Percentiles rank a stretch among this genome's conserved stretches.
These are phyloP conservation scores for Philereme vetulata DNA, from an alignment of 2,888 invertebrate genomes.

Conservation along the genomic window DNA sequence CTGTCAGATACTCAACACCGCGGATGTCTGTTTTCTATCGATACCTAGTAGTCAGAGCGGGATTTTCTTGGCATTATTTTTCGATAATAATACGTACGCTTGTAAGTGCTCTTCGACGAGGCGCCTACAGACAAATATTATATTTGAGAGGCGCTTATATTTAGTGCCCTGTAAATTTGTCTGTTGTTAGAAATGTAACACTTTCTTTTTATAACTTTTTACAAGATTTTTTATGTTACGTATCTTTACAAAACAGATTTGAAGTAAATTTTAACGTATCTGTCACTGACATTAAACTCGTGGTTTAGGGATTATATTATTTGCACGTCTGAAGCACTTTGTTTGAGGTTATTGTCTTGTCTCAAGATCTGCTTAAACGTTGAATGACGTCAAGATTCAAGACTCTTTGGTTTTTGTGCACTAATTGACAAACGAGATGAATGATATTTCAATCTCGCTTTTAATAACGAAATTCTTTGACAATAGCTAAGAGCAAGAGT, in stretches of 20 bases:
- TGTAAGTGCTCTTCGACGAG: constrained; percentile 26
- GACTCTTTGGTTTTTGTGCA: too few species aligned
- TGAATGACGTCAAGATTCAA: too few species aligned
- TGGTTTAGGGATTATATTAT: constrained; percentile 19
- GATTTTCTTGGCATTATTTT: constrained; percentile 55
- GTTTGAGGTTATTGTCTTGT: constrained; percentile 44
- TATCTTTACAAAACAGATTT: background rate
- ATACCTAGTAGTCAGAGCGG: constrained; percentile 44
- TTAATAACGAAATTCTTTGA: constrained; percentile 2
- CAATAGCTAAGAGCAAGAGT: constrained; percentile 39
- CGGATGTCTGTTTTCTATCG: constrained; percentile 64
- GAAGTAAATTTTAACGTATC: constrained; percentile 16
- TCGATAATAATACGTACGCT: constrained; percentile 40
- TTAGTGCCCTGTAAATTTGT: constrained; percentile 26
- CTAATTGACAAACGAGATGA: too few species aligned
- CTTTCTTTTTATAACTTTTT: constrained; percentile 1
- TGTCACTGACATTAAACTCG: constrained; percentile 28
- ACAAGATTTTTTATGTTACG: background rate
- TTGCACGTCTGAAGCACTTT: constrained; percentile 20
- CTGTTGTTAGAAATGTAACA: constrained; percentile 2
- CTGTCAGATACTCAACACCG: constrained; percentile 60
- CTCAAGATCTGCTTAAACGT: constrained; percentile 37
- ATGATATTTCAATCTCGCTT: too few species aligned
- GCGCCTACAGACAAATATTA: constrained; percentile 40
- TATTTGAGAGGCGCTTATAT: constrained; percentile 34